Percentiles rank a stretch among this genome's conserved stretches.
Evolutionary conservation across 2,113 vertebrate genomes (phyloP).

Genomic region (Mesembrinibis cayennensis): DNA sequence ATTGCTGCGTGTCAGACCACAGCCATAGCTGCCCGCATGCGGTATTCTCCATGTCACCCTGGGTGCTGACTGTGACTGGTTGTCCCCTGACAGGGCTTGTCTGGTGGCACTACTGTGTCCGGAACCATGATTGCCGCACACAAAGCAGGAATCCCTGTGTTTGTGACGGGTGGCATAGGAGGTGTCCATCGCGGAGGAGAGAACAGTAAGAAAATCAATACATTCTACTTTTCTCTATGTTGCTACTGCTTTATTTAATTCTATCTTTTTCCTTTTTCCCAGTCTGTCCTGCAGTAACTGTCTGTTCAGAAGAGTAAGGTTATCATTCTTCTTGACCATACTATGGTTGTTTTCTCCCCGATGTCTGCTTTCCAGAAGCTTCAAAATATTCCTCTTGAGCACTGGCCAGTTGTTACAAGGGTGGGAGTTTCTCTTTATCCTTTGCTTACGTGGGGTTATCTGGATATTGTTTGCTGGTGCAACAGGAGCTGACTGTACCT

Average conservation of each 20-base stretch:
- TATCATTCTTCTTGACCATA: neutral
- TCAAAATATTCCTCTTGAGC: neutral
- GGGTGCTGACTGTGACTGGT: neutral
- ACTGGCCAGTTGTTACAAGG: neutral
- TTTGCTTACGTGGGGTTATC: neutral
- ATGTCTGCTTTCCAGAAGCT: neutral
- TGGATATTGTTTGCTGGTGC: neutral
- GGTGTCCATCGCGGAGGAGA: slow-evolving; percentile 88
- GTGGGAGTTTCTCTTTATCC: neutral
- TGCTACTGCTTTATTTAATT: neutral
- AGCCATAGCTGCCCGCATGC: neutral
- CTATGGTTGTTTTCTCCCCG: neutral
- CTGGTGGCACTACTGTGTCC: slow-evolving; percentile 88
- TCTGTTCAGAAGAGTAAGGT: neutral
- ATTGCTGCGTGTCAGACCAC: neutral
- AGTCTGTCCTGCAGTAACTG: neutral
- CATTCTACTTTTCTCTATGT: neutral
- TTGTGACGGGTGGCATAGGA: slow-evolving; percentile 89
- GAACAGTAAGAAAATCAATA: slow-evolving; percentile 76
- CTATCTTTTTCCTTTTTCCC: neutral
- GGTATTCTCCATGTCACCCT: neutral
- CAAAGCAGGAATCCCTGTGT: slow-evolving; percentile 82
- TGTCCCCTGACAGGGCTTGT: slow-evolving; percentile 76
- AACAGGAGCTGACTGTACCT: neutral
- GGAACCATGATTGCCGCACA: slow-evolving; percentile 88